phyloP scores from a whole-genome alignment of 2,797 vertebrate species.

The Poecilia gillii region DNA sequence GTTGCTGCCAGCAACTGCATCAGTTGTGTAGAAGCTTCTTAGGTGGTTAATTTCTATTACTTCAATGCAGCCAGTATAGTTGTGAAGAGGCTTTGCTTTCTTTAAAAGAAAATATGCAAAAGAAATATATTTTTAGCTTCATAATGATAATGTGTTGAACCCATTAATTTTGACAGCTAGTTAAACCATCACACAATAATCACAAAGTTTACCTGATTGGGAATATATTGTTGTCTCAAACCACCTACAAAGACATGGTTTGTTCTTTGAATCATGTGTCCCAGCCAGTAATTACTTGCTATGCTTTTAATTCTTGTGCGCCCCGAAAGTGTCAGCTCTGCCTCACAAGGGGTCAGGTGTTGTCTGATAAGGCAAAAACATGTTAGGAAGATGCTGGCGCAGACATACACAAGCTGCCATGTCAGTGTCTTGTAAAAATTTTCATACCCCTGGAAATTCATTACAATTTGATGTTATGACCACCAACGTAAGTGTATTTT shows the following conservation, averaged over 20 bases:
- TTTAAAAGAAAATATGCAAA: constrained; percentile 44
- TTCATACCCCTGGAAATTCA: not conserved
- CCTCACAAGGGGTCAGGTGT: constrained; percentile 81
- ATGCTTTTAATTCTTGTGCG: constrained; percentile 64
- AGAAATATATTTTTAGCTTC: not conserved
- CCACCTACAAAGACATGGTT: constrained; percentile 83
- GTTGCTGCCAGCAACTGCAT: constrained; percentile 80
- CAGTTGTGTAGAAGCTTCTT: constrained; percentile 77
- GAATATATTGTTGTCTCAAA: constrained; percentile 70
- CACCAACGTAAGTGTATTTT: not conserved
- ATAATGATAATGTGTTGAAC: not conserved
- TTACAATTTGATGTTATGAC: not conserved
- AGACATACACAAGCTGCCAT: not conserved
- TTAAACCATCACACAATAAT: not conserved
- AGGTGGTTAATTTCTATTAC: constrained; percentile 84
- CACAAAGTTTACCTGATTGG: constrained; percentile 74
- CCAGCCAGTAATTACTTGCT: constrained; percentile 69
- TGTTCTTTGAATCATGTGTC: constrained; percentile 64
- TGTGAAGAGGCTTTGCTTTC: constrained; percentile 81
- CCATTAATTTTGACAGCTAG: not conserved
- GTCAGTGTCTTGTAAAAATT: not conserved
- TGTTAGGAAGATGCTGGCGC: constrained; percentile 12
- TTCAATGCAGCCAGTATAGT: constrained; percentile 90
- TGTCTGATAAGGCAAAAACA: constrained; percentile 74
- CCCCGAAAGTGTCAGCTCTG: constrained; percentile 78